Evolutionary conservation across 2,113 vertebrate species (phyloP), one percentile per base, ranked within the genome.

Genomic region (Athene noctua): DNA sequence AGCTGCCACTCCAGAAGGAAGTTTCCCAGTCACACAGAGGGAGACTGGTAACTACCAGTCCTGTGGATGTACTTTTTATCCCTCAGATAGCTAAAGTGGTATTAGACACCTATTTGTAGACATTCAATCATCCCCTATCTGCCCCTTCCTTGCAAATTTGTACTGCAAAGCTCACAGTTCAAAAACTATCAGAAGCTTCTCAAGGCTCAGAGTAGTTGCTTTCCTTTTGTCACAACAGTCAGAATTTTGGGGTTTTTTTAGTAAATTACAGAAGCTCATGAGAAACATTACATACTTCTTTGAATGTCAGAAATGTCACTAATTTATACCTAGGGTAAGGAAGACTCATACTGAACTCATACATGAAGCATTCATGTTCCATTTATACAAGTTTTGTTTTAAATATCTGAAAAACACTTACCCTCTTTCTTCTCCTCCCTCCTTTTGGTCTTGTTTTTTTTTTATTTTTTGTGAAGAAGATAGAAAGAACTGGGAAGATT

Each of bases 111-210:
- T 72, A 25, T 3, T 23, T 58, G 52, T 10, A 49, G 38, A 13
- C 38, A 30, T 22, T 5, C 54, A 42, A 3, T 36, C 40, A 54
- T 5, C 36, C 25, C 80, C n/a, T 38, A 9, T 9, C 15, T 3
- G 1, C 9, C 62, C n/a, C n/a, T 44, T 59, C 25, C 52, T 68
- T 1, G 0, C 38, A 68, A 38, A 27, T 21, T 62, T 61, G 34
- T 23, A 25, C 58, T 27, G 59, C 32, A 38, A 30, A 80, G 57
- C 7, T 47, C 75, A 36, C 40, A 34, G 19, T 2, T 54, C 63
- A 88, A 51, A 34, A 49, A 34, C 19, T 9, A 47, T 3, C 13
- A 68, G 47, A 52, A 30, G 40, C 51, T 36, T 32, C 20, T 13
- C 27, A 57, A 51, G 55, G 10, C 55, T 47, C 12, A 10, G 0